Base-by-base conservation (phyloP, 2,113 vertebrate genomes). In the Gambusia affinis region DNA sequence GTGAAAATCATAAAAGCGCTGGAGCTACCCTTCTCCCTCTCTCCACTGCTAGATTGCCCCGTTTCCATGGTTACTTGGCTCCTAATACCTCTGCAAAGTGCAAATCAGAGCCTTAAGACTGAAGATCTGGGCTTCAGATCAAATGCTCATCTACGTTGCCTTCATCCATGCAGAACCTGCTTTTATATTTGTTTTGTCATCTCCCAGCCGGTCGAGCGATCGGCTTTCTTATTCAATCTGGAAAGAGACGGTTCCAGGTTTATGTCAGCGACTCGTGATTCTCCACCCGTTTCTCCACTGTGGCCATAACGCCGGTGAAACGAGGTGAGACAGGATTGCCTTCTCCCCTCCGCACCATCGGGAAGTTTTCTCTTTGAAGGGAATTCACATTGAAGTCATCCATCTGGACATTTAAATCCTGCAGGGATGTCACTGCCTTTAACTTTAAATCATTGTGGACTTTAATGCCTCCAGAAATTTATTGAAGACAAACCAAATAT, bases 21-120 rank as follows among this genome's bases (percentile, higher is more conserved):
- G 28, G 44, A 76, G 72, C 72, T 33, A 0, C 27, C 27, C 37
- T 64, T 66, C 75, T 70, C 71, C 65, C n/a, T 65, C 61, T 54
- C 22, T 31, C 39, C 51, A 0, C 24, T 6, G 0, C 37, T 14
- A 4, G 31, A 82, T 82, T 80, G 69, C 77, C 76, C 75, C 0
- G 89, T 90, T 88, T 74, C 89, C 87, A 88, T 90, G 85, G 89
- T 71, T 77, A 88, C 89, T 29, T 74, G 79, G 75, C 75, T 86
- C 72, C 65, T 15, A 37, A 76, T 71, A 83, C 30, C 0, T 47
- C 77, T 79, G 79, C 75, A 75, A 78, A 78, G 72, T 84, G 88
- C 68, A 78, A 75, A 84, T 85, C 73, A 60, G 68, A 75, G 67
- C 44, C 64, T 72, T 74, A 67, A 73, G 73, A 71, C 30, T 27